Percentiles rank a stretch among this genome's conserved stretches.
phyloP scores from a whole-genome alignment of 1,140 invertebrate species.

The Brachionus rubens region DNA sequence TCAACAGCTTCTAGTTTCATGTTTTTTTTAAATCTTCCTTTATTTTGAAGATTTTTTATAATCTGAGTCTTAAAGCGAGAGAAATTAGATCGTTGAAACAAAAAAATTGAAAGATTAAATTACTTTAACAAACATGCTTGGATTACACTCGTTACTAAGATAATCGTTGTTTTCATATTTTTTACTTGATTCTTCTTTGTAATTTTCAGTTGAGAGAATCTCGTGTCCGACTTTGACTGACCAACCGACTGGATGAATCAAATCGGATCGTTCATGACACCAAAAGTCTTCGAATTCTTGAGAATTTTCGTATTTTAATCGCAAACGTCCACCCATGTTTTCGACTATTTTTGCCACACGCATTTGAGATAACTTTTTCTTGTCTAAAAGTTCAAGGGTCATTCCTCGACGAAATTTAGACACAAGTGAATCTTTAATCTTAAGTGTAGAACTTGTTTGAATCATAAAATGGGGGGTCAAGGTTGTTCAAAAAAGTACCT shows the following conservation, averaged over 20 bases:
- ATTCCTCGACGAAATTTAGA: slow-evolving; percentile 66
- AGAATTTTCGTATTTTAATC: slow-evolving; percentile 82
- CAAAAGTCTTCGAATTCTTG: slow-evolving; percentile 70
- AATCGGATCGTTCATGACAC: slow-evolving; percentile 88
- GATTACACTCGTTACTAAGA: not conserved
- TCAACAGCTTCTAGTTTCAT: slow-evolving; percentile 97
- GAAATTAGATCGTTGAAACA: not conserved
- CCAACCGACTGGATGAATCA: slow-evolving; percentile 94
- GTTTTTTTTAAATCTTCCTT: slow-evolving; percentile 70
- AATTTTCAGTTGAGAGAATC: slow-evolving; percentile 69
- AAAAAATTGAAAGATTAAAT: not conserved
- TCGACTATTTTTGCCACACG: slow-evolving; percentile 82
- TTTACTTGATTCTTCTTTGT: not conserved
- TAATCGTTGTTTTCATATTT: slow-evolving; percentile 7
- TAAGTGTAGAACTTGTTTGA: not conserved
- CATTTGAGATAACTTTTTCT: slow-evolving; percentile 85
- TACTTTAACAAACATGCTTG: slow-evolving; percentile 49
- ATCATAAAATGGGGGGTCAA: not conserved
- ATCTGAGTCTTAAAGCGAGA: slow-evolving; percentile 49
- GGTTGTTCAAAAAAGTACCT: slow-evolving; percentile 63
- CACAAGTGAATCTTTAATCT: slow-evolving; percentile 50
- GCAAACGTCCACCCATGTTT: slow-evolving; percentile 83
- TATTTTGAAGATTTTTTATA: slow-evolving; percentile 30
- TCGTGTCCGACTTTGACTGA: slow-evolving; percentile 75
- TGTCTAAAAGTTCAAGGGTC: slow-evolving; percentile 88